phyloP scores from a whole-genome alignment of 2,113 vertebrate genomes.

The Calidris pygmaea region DNA sequence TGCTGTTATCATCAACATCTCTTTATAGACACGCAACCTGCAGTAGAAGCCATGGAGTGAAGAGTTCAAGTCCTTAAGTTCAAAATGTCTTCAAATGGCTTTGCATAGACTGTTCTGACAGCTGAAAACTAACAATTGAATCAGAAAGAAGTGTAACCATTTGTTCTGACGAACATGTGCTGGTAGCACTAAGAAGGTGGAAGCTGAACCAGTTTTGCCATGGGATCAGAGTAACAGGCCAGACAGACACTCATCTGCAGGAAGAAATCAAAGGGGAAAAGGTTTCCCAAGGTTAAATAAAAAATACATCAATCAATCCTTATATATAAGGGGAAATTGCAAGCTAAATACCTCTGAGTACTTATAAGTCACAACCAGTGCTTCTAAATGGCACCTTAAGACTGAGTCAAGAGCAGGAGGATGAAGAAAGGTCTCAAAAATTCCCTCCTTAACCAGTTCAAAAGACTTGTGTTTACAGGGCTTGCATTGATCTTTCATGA shows the following conservation, averaged over 20 bases:
- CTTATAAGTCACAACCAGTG: neutral
- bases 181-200: neutral
- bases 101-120: neutral
- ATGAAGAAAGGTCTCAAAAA: neutral
- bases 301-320: neutral
- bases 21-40: neutral
- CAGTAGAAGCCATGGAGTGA: neutral
- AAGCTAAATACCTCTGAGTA: neutral
- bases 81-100: neutral
- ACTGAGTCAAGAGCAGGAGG: neutral
- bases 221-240: neutral
- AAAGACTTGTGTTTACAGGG: neutral
- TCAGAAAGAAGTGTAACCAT: neutral
- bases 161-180: neutral
- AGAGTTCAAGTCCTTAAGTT: neutral
- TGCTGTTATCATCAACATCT: neutral
- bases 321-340: neutral
- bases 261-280: neutral
- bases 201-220: neutral
- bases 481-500: neutral
- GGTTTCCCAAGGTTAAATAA: neutral
- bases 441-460: neutral
- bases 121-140: neutral
- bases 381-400: neutral
- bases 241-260: neutral